Percentiles rank a stretch among this genome's conserved stretches.
phyloP scores from a whole-genome alignment of 2,797 vertebrate genomes.

The Rallus crepitans region DNA sequence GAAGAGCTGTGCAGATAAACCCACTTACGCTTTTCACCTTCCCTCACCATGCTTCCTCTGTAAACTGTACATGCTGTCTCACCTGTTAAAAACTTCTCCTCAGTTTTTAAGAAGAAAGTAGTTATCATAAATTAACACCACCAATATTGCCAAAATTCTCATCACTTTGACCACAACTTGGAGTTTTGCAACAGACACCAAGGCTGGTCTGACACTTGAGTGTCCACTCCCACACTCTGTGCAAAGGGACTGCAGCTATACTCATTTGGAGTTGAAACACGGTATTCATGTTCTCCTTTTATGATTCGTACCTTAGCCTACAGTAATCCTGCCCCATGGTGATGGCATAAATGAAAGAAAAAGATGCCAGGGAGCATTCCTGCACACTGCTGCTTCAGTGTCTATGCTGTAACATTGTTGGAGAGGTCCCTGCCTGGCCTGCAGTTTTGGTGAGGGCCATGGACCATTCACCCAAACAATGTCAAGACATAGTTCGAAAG shows the following conservation, averaged over 20 bases:
- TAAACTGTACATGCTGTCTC: neutral
- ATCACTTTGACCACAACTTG: neutral
- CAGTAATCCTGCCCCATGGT: fast-evolving
- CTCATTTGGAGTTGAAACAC: neutral
- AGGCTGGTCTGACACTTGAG: neutral
- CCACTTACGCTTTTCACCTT: neutral
- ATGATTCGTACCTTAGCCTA: neutral
- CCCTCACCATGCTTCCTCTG: neutral
- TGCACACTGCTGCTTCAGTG: neutral
- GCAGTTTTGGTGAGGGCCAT: neutral
- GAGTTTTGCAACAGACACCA: neutral
- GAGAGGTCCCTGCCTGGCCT: neutral
- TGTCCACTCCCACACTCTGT: neutral
- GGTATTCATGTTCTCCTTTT: neutral
- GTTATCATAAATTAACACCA: neutral
- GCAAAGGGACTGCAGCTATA: neutral
- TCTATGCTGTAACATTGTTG: fast-evolving
- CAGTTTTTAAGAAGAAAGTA: neutral
- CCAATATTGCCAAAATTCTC: neutral
- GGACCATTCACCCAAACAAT: neutral
- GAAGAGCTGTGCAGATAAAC: neutral
- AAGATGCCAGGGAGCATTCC: neutral
- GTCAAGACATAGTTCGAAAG: neutral
- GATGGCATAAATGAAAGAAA: neutral
- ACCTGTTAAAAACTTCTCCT: too few species aligned